These are phyloP conservation scores for Phortica variegata DNA, from an alignment of 1,140 invertebrate genomes.

Conservation along the genomic window DNA sequence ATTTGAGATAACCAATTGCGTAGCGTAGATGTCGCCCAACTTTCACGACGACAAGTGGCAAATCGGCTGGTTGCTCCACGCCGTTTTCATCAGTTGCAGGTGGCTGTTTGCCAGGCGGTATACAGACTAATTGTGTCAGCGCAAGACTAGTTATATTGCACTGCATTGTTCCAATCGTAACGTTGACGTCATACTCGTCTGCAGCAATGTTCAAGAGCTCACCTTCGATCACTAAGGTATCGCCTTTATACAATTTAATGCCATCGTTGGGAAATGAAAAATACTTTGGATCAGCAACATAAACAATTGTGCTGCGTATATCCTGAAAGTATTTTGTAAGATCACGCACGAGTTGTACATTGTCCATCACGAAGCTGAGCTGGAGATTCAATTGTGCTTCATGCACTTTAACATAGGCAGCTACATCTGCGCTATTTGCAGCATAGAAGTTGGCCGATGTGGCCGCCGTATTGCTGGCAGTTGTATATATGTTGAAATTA, in stretches of 20 bases:
- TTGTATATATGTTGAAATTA: slow-evolving; percentile 26
- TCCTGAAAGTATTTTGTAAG: slow-evolving; percentile 83
- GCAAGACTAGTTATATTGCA: slow-evolving; percentile 94
- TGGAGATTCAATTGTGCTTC: slow-evolving; percentile 68
- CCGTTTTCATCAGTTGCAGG: slow-evolving; percentile 83
- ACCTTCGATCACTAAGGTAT: slow-evolving; percentile 93
- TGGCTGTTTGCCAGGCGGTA: slow-evolving; percentile 84
- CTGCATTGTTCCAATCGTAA: slow-evolving; percentile 82
- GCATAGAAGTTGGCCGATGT: slow-evolving; percentile 21
- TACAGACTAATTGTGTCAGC: slow-evolving; percentile 84
- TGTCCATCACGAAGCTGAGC: slow-evolving; percentile 95
- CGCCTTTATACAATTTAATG: slow-evolving; percentile 90
- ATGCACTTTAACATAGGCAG: slow-evolving; percentile 44
- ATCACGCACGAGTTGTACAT: slow-evolving; percentile 84
- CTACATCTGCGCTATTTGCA: slow-evolving; percentile 26
- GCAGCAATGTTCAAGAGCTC: slow-evolving; percentile 88
- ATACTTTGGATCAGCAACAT: slow-evolving; percentile 91
- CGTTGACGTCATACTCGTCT: slow-evolving; percentile 89
- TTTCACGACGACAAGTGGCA: slow-evolving; percentile 86
- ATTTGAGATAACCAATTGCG: slow-evolving; percentile 84
- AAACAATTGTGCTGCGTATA: slow-evolving; percentile 76
- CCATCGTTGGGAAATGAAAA: slow-evolving; percentile 78
- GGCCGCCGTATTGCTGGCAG: slow-evolving; percentile 12
- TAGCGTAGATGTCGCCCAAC: slow-evolving; percentile 85
- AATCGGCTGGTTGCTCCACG: slow-evolving; percentile 68